Conservation (phyloP, 2,888 invertebrate species). For the Ashinkailepas kermadecensis region DNA sequence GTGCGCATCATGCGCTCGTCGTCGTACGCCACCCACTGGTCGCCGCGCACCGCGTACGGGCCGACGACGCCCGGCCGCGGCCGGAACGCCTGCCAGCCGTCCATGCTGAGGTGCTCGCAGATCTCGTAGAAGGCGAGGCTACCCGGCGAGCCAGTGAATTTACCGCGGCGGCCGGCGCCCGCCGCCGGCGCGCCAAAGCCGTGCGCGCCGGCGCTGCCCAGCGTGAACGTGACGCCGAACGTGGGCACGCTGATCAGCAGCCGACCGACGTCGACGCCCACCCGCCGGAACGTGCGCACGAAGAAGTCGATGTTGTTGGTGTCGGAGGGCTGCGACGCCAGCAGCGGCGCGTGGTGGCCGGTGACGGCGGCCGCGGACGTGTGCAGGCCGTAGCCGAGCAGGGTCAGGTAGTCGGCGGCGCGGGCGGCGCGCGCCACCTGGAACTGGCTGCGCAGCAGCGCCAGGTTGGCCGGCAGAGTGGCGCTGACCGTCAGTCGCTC, state of each 20-base stretch:
- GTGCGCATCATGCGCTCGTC: not conserved
- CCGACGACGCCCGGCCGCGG: not conserved
- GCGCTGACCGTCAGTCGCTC: not conserved
- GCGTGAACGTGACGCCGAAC: not conserved
- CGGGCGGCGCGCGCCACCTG: not conserved
- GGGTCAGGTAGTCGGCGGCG: not conserved
- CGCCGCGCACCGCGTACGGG: not conserved
- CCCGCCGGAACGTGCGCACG: not conserved
- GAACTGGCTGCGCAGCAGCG: not conserved
- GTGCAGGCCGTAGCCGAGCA: not conserved
- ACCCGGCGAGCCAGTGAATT: not conserved
- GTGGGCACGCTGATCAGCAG: not conserved
- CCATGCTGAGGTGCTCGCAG: constrained; percentile 39
- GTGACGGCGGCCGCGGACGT: not conserved
- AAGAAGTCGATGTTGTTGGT: not conserved
- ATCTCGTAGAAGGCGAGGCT: not conserved
- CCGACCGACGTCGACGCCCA: not conserved
- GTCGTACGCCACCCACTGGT: constrained; percentile 1
- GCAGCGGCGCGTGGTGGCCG: not conserved
- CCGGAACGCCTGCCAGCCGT: not conserved
- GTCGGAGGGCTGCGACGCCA: not conserved
- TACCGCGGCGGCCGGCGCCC: not conserved
- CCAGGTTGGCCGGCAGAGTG: not conserved
- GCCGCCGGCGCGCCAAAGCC: not conserved
- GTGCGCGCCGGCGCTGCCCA: not conserved